Evolutionary conservation across 2,888 invertebrate species (phyloP).

Genomic region (Rhyacophila evoluta): DNA sequence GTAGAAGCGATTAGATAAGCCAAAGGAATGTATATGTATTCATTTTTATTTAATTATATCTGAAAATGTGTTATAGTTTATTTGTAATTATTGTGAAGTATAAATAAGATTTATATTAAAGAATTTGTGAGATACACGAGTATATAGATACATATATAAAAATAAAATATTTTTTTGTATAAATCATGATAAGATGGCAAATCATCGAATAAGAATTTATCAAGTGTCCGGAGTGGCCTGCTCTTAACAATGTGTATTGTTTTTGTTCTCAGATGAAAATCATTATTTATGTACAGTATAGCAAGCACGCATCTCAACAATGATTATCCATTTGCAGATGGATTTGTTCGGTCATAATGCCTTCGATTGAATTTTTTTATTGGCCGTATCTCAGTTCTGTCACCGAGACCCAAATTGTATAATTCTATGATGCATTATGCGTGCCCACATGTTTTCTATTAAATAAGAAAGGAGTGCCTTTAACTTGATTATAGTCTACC

Average conservation of each 20-base stretch:
- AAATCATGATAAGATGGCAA: constrained; percentile 37
- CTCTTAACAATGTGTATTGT: background rate
- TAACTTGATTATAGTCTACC: constrained; percentile 45
- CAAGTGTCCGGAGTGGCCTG: constrained; percentile 39
- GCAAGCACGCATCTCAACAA: background rate
- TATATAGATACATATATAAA: constrained; percentile 37
- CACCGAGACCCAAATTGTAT: background rate
- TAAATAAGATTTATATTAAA: constrained; percentile 28
- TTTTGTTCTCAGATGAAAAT: background rate
- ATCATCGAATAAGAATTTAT: constrained; percentile 40
- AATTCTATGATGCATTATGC: background rate
- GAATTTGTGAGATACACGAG: constrained; percentile 25
- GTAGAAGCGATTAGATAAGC: constrained; percentile 47
- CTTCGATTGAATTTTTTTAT: no score
- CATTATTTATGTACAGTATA: background rate
- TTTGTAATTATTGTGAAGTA: constrained; percentile 43
- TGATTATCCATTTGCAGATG: background rate
- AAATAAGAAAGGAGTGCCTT: constrained; percentile 53
- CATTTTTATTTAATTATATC: constrained; percentile 45
- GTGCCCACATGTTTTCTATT: constrained; percentile 31
- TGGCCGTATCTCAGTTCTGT: no score
- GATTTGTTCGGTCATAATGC: no score
- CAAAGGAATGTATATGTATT: constrained; percentile 54
- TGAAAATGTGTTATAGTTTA: constrained; percentile 45
- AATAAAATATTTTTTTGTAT: constrained; percentile 44